A percentile compares a stretch with the other conserved stretches of the same genome.
These are phyloP conservation scores for Ctenopoma kingsleyae DNA, from an alignment of 2,797 vertebrate species.

Conservation along the genomic window DNA sequence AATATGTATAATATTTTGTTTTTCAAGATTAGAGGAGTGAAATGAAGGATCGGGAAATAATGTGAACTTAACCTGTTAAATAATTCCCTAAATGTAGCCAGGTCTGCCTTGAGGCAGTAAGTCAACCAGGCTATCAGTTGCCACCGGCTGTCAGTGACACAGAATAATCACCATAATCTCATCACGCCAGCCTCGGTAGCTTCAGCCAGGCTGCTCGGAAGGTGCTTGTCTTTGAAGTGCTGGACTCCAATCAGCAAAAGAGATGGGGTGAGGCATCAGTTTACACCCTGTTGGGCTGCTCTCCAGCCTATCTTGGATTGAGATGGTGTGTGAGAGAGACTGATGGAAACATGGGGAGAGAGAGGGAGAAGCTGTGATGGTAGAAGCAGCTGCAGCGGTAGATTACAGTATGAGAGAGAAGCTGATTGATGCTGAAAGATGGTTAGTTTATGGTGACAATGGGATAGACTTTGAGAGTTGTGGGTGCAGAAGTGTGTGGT, in stretches of 20 bases:
- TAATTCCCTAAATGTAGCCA: slow-evolving; percentile 8
- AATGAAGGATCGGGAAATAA: not conserved
- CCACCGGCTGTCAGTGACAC: slow-evolving; percentile 24
- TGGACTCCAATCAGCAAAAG: slow-evolving; percentile 51
- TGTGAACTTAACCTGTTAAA: not conserved
- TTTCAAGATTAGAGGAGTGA: not conserved
- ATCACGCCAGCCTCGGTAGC: slow-evolving; percentile 22
- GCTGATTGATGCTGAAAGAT: slow-evolving; percentile 47
- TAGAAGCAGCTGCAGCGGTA: slow-evolving; percentile 52
- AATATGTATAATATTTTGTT: not conserved
- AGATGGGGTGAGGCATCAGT: slow-evolving; percentile 51
- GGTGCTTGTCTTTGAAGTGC: slow-evolving; percentile 60
- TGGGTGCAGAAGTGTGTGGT: slow-evolving; percentile 19
- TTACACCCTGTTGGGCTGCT: slow-evolving; percentile 42
- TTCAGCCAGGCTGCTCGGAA: slow-evolving; percentile 30
- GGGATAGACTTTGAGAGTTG: slow-evolving; percentile 30
- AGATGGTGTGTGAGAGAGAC: slow-evolving; percentile 25
- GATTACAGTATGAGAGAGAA: slow-evolving; percentile 51
- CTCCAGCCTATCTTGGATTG: slow-evolving; percentile 48
- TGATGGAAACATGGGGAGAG: slow-evolving; percentile 33
- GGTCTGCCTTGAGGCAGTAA: slow-evolving; percentile 2
- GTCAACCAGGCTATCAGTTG: slow-evolving; percentile 27
- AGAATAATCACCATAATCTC: slow-evolving; percentile 52
- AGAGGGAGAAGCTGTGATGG: slow-evolving; percentile 26
- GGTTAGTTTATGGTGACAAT: slow-evolving; percentile 48